A percentile compares a stretch with the other conserved stretches of the same genome.
Conservation (phyloP, 2,113 vertebrate species). For the Triplophysa siluroides region DNA sequence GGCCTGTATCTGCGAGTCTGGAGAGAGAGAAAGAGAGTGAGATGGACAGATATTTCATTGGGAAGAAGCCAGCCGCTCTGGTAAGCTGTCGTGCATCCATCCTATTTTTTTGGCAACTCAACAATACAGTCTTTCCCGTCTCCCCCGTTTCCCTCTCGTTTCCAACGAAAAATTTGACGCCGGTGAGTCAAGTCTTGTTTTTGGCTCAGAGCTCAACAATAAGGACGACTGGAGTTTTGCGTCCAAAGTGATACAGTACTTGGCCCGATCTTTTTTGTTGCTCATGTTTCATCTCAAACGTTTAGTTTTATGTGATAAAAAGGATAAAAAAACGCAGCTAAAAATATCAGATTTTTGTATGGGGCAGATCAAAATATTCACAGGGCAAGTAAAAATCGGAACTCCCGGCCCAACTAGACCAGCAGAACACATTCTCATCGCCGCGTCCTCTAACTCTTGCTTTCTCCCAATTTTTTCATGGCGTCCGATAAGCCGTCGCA, state of each 20-base stretch:
- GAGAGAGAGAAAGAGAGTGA: not conserved
- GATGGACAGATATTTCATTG: constrained; percentile 29
- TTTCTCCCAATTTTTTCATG: constrained; percentile 4
- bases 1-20: not conserved
- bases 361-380: not conserved
- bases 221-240: not conserved
- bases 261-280: too few relatives aligned
- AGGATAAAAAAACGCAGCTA: not conserved
- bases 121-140: not conserved
- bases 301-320: too few relatives aligned
- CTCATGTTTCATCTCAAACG: too few relatives aligned
- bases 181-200: constrained; percentile 19
- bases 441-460: too few relatives aligned
- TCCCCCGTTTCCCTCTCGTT: not conserved
- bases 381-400: not conserved
- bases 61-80: not conserved
- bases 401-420: not conserved
- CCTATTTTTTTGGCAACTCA: not conserved
- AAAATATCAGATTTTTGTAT: not conserved
- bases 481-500: constrained; percentile 38
- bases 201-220: constrained; percentile 14
- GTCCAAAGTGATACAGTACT: too few relatives aligned
- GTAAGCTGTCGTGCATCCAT: not conserved
- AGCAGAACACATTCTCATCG: not conserved
- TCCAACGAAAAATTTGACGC: not conserved